Evolutionary conservation across 2,113 vertebrate genomes (phyloP).

Genomic region (Corynorhinus townsendii): DNA sequence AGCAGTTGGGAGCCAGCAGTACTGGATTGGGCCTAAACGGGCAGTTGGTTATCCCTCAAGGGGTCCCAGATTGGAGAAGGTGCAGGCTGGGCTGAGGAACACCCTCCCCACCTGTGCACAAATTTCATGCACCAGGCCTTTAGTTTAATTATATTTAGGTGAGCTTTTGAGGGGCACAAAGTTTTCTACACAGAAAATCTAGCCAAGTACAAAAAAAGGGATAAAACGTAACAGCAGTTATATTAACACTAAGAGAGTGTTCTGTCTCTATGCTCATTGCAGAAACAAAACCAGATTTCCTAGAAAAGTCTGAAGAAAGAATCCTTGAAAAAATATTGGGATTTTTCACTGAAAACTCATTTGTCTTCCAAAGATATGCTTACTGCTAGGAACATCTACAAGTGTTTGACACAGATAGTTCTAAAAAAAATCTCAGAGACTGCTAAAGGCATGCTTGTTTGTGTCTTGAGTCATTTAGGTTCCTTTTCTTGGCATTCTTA

Average conservation of each 20-base stretch:
- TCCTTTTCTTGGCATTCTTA: not conserved
- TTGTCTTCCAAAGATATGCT: not conserved
- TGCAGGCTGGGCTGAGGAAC: too few species aligned
- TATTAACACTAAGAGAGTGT: not conserved
- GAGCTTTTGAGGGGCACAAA: not conserved
- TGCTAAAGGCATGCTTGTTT: not conserved
- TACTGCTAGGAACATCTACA: not conserved
- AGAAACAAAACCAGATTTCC: constrained; percentile 48
- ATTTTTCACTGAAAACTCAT: not conserved
- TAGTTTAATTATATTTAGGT: not conserved
- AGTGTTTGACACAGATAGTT: not conserved
- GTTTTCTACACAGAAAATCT: not conserved
- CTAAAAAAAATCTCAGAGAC: not conserved
- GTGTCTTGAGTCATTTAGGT: not conserved
- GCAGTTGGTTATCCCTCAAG: too few species aligned
- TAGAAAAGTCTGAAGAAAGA: constrained; percentile 5
- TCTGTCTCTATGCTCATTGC: not conserved
- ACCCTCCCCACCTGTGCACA: too few species aligned
- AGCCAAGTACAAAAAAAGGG: not conserved
- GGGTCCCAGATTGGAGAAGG: too few species aligned
- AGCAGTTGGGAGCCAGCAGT: too few species aligned
- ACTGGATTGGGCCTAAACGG: too few species aligned
- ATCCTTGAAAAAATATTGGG: not conserved
- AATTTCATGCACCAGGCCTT: not conserved
- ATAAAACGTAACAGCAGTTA: not conserved